Evolutionary conservation across 2,113 vertebrate genomes (phyloP), one percentile per base, ranked within the genome.

Genomic region (Rhinolophus sinicus): DNA sequence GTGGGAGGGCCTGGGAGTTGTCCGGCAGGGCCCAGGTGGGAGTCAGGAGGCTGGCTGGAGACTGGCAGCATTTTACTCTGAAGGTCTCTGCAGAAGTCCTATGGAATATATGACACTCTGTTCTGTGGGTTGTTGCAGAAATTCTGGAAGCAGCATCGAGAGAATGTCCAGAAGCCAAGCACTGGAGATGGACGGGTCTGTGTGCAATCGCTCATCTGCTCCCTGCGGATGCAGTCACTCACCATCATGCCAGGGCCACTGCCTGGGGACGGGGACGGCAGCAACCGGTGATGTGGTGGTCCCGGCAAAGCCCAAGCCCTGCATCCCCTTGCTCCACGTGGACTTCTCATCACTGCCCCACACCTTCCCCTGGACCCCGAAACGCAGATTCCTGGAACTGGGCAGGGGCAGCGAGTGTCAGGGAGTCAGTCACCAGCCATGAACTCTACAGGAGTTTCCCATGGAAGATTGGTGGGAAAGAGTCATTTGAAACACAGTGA

Each of bases 51-150:
- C 26, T 33, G 8, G 54, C 30, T 28, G 69, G 60, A 76, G 10
- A 40, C 4, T 5, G 70, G 18, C 8, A 5, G 54, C 5, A 13
- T 73, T n/a, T 84, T 38, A 28, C 18, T 33, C 26, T 21, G 3
- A 21, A 30, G 40, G 19, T 35, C 33, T 81, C 60, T 22, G 52
- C 16, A 50, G 77, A 44, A 8, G 6, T 72, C 50, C 82, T 90
- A 90, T 15, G 72, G 16, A 30, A 19, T 24, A 4, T 60, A 65
- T 3, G 6, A 1, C 6, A 2, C 15, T 86, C 86, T 90, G 33
- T 92, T 97, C 35, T 92, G 52, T n/a, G 95, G 95, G 12, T 88
- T 76, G 13, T 97, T 98, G 88, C 97, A 98, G 88, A 96, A 84
- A 56, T 96, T 24, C 81, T 5, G 1, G 76, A 96, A 96, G 72